A percentile compares a stretch with the other conserved stretches of the same genome.
phyloP scores from a whole-genome alignment of 2,797 vertebrate genomes.

The Clarias platycephalus region DNA sequence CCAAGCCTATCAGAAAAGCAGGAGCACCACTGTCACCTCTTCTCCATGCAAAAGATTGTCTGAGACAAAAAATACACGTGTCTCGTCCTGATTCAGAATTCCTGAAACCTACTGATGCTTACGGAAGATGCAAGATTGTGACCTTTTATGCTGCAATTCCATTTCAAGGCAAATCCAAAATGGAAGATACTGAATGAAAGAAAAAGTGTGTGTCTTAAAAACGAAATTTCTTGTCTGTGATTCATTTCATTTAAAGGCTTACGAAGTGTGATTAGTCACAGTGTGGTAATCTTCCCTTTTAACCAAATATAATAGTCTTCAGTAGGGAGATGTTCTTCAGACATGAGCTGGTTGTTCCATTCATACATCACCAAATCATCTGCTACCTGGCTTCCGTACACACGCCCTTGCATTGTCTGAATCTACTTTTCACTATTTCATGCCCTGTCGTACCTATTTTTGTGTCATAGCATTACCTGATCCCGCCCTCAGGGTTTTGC shows the following conservation, averaged over 20 bases:
- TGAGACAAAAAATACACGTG: background rate
- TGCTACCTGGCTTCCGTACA: background rate
- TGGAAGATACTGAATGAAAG: background rate
- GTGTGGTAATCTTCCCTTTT: background rate
- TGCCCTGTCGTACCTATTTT: background rate
- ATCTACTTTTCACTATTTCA: background rate
- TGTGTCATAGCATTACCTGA: background rate
- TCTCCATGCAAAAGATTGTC: background rate
- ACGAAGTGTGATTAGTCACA: background rate
- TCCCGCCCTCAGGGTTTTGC: background rate
- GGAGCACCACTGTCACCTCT: too few species aligned
- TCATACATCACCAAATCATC: background rate
- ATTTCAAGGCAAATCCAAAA: background rate
- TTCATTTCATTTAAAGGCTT: constrained; percentile 24
- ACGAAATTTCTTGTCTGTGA: constrained; percentile 2
- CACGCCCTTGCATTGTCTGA: constrained; percentile 38
- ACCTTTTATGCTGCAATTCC: background rate
- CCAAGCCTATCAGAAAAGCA: background rate
- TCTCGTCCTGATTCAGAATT: background rate
- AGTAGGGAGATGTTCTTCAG: background rate
- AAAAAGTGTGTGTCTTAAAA: background rate
- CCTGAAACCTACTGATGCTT: background rate
- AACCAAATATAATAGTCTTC: background rate
- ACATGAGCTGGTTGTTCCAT: constrained; percentile 21
- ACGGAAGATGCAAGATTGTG: background rate